Conservation (phyloP, 2,113 vertebrate species). For the Tachysurus fulvidraco region DNA sequence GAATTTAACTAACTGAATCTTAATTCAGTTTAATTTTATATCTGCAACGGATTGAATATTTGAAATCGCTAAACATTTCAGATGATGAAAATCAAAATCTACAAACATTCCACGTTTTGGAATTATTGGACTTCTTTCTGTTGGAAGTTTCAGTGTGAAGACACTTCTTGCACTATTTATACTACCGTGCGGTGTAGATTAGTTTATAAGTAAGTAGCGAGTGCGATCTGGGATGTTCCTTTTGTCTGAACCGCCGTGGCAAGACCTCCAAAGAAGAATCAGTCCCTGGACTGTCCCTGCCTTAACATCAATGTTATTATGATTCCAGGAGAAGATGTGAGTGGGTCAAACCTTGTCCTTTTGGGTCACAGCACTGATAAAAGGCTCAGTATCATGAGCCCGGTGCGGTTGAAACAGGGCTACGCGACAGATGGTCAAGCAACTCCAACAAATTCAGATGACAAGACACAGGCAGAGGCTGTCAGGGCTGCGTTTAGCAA, state of each 20-base stretch:
- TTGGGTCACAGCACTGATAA: conserved; percentile 6
- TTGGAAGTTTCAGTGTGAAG: no score
- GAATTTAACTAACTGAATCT: no score
- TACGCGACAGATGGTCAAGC: conserved; percentile 13
- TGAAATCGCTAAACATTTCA: no score
- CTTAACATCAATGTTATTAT: conserved; percentile 19
- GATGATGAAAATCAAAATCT: no score
- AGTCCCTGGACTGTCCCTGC: not conserved
- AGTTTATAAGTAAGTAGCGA: no score
- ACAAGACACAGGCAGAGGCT: conserved; percentile 4
- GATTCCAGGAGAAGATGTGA: not conserved
- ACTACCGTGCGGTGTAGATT: no score
- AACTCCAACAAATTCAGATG: conserved; percentile 9
- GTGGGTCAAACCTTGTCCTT: conserved; percentile 1
- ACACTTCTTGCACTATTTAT: no score
- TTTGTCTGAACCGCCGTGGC: not conserved
- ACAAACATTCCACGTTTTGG: no score
- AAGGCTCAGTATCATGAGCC: not conserved
- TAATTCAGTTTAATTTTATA: no score
- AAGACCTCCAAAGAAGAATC: not conserved
- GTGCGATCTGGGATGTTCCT: no score
- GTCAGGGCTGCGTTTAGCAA: conserved; percentile 3
- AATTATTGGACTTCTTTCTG: no score
- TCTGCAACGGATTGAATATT: no score
- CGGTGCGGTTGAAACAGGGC: conserved; percentile 19